Percentiles rank a stretch among this genome's conserved stretches.
These are phyloP conservation scores for Thymelicus sylvestris DNA, from an alignment of 2,888 invertebrate species.

Conservation along the genomic window DNA sequence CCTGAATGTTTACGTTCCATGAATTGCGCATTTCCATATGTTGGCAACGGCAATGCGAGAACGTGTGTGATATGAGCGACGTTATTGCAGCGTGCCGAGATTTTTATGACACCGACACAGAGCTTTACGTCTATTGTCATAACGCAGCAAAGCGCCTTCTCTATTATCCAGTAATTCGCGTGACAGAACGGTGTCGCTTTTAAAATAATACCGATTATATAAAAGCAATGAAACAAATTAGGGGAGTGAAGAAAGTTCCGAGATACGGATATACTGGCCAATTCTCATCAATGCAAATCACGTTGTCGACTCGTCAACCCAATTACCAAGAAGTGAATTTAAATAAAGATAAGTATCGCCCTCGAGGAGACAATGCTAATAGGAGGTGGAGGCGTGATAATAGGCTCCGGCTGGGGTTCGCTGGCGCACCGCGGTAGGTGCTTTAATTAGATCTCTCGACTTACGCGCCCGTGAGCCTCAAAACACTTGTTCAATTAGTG, in stretches of 20 bases:
- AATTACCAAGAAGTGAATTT: conserved; percentile 85
- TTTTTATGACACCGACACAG: conserved; percentile 41
- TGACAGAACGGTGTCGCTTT: conserved; percentile 25
- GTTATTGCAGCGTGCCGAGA: conserved; percentile 42
- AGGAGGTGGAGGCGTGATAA: conserved; percentile 82
- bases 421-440: conserved; percentile 68
- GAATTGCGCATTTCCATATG: conserved; percentile 45
- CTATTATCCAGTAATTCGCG: conserved; percentile 7
- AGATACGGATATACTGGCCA: conserved; percentile 70
- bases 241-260: conserved; percentile 68
- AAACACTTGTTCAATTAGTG: conserved; percentile 83
- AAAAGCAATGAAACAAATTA: conserved; percentile 78
- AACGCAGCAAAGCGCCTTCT: conserved; percentile 9
- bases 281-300: conserved; percentile 85
- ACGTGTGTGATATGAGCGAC: conserved; percentile 43
- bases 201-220: conserved; percentile 62
- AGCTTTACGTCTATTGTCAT: conserved; percentile 34
- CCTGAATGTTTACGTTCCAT: conserved; percentile 48
- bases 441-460: conserved; percentile 82
- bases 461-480: conserved; percentile 74
- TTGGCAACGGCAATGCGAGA: conserved; percentile 39
- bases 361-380: conserved; percentile 84
- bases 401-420: conserved; percentile 73
- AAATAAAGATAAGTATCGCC: conserved; percentile 85
- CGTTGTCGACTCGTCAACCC: conserved; percentile 85